Evolutionary conservation across 2,888 invertebrate genomes (phyloP), one percentile per base, ranked within the genome.

Genomic region (Drosophila anomelani): DNA sequence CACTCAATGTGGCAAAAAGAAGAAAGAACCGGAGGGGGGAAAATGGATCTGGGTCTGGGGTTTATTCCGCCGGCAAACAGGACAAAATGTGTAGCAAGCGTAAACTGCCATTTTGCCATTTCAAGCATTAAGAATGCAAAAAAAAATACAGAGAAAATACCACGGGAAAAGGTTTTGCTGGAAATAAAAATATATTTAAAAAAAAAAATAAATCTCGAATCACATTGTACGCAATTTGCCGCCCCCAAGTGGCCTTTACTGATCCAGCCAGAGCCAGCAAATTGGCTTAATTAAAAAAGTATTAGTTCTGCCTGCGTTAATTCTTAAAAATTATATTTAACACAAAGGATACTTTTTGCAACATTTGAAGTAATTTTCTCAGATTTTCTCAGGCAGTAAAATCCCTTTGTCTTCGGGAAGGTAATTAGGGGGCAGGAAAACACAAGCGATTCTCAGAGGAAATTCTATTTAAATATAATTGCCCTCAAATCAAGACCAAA

Each of bases 51-150:
- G 44, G 20, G 47, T 34, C 15, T 7, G 43, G 61, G 54, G 34
- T 70, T 76, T 23, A 66, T 61, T 41, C 60, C 64, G 78, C 76
- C 67, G 53, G 39, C 60, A 54, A 54, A 43, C 57, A 54, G 73
- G 54, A 85, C 85, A 88, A 85, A 79, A 87, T 81, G 89, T 77
- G 75, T 89, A 87, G 76, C 74, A 67, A 89, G 89, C 85, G 88
- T 85, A 87, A 85, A 85, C 82, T 80, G 85, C 89, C 85, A 87
- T 88, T 89, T 78, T 84, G 68, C 71, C 71, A 77, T 85, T 83
- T 82, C 77, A 71, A 75, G 82, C 60, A 66, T 79, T 38, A 78
- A 61, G 60, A 67, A 66, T 60, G 59, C 54, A 51, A 44, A 71
- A 66, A 43, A 69, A 61, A 61, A 17, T 39, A 49, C 32, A 49